phyloP scores from a whole-genome alignment of 2,113 vertebrate species.

The Brachypodius melanocephalos region DNA sequence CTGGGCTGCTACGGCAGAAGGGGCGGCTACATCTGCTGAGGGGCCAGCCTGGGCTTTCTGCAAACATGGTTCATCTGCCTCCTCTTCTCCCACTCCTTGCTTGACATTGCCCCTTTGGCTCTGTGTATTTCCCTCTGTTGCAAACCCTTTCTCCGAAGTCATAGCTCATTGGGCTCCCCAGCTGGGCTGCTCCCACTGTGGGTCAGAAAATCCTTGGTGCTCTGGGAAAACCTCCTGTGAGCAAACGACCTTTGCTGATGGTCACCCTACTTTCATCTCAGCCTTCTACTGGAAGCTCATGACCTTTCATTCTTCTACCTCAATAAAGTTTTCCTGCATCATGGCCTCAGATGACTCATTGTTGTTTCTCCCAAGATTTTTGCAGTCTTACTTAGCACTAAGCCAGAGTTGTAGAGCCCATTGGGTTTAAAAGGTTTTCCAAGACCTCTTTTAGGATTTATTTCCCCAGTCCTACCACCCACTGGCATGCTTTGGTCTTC shows the following conservation, averaged over 20 bases:
- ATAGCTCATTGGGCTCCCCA: rapidly evolving
- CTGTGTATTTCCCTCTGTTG: background rate
- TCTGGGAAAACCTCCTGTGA: rapidly evolving
- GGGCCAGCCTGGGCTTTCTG: too few relatives aligned
- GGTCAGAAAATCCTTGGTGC: background rate
- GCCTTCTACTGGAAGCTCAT: background rate
- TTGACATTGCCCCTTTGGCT: rapidly evolving
- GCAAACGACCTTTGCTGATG: background rate
- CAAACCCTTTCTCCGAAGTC: background rate
- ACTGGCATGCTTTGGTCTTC: background rate
- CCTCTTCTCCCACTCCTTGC: background rate
- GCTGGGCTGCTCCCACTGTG: rapidly evolving
- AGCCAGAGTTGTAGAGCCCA: too few relatives aligned
- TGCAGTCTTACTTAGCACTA: too few relatives aligned
- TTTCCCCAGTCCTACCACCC: too few relatives aligned
- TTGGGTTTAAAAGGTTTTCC: too few relatives aligned
- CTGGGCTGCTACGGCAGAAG: too few relatives aligned
- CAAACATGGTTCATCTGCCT: background rate
- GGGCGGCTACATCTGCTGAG: too few relatives aligned
- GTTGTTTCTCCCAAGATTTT: background rate
- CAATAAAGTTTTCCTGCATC: background rate
- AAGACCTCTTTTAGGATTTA: too few relatives aligned
- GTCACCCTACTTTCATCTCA: background rate
- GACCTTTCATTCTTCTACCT: background rate
- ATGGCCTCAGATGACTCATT: background rate